Evolutionary conservation across 1,140 invertebrate species (phyloP), one percentile per base, ranked within the genome.

Genomic region (Drosophila quadrilineata): DNA sequence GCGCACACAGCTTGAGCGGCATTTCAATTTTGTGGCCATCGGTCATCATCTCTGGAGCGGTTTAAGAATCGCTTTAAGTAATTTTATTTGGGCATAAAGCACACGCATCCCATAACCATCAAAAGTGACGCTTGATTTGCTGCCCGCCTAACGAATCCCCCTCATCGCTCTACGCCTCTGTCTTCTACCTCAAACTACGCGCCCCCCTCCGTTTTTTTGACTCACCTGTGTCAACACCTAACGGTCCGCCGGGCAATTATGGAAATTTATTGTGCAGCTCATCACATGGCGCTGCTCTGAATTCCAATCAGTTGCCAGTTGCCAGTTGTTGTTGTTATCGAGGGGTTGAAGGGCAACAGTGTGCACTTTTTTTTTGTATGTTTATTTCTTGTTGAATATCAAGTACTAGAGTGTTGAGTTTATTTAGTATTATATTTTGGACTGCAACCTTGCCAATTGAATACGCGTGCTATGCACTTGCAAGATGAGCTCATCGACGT

Each of bases 221-320:
- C 12, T 22, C 57, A 50, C 26, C 46, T 49, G 59, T 35, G 54
- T 50, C 45, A 43, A 59, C 45, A 31, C 33, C 66, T 75, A 75
- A 75, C 75, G 75, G 75, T 71, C n/a, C 71, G 54, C 77, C 38
- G 56, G 57, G 60, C 79, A 84, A 84, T 84, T 84, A 84, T 84
- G 79, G 77, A 84, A 84, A 84, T 84, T 82, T 85, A 77, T 84
- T 84, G 77, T 70, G 64, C 67, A 82, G 49, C 70, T 75, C 74
- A n/a, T n/a, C n/a, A 57, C 36, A 58, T 40, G 8, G 72, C 26
- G 53, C 45, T 50, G 73, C 53, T 38, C 10, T 85, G 77, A 62
- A 84, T 84, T 69, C 53, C 73, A 84, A 84, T 84, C 70, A 84
- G 79, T 43, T 16, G 35, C 24, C 14, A 43, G 36, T 19, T 2